phyloP scores from a whole-genome alignment of 35 echinoderm and acorn worm genomes.

The Holothuria glaberrima region DNA sequence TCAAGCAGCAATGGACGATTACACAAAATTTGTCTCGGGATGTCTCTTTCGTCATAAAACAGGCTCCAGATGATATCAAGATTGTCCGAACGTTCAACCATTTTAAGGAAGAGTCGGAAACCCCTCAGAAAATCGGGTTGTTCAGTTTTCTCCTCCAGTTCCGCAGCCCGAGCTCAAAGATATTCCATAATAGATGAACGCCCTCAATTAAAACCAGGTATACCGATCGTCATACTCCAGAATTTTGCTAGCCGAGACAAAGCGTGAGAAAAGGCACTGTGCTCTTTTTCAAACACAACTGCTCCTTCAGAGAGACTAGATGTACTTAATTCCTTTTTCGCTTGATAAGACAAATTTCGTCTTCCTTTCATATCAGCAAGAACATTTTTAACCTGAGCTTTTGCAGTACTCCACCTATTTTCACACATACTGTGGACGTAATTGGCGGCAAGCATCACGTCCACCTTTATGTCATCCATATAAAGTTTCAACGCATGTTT shows the following conservation, averaged over 20 bases:
- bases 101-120: slow-evolving; percentile 5
- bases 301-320: too few relatives aligned
- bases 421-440: not conserved
- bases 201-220: not conserved
- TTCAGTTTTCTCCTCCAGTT: not conserved
- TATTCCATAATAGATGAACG: slow-evolving; percentile 53
- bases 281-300: slow-evolving; percentile 35
- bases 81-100: not conserved
- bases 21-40: not conserved
- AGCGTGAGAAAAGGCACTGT: slow-evolving; percentile 8
- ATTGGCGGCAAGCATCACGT: not conserved
- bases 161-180: slow-evolving; percentile 18
- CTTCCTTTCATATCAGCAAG: not conserved
- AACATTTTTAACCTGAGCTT: slow-evolving; percentile 11
- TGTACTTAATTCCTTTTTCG: slow-evolving; percentile 31
- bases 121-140: slow-evolving; percentile 4
- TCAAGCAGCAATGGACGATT: slow-evolving; percentile 24
- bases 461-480: not conserved
- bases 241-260: slow-evolving; percentile 26
- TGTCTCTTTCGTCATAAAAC: slow-evolving; percentile 1
- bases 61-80: not conserved
- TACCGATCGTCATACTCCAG: slow-evolving; percentile 29
- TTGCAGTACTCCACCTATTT: not conserved
- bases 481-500: not conserved
- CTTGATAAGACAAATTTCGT: not conserved